Evolutionary conservation across 2,113 vertebrate genomes (phyloP), one percentile per base, ranked within the genome.

Genomic region (cat (Felis catus)): DNA sequence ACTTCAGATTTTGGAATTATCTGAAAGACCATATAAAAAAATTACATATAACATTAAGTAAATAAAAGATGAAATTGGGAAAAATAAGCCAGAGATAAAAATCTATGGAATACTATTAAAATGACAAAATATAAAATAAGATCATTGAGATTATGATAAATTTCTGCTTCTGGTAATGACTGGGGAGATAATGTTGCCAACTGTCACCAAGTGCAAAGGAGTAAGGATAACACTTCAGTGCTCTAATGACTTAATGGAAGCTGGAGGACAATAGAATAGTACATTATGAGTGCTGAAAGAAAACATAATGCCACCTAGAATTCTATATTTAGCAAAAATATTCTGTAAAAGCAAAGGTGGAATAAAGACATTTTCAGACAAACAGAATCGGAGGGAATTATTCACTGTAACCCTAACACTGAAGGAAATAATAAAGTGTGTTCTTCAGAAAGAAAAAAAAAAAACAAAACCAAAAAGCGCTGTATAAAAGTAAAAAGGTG

Each of bases 21-120:
- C 55, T 95, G 89, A 95, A 88, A 81, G 45, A 88, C 0, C 48
- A n/a, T 80, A 63, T 63, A 93, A 93, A 51, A 84, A 29, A 51
- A 48, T 41, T 73, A 73, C 48, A 4, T 70, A 10, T 63, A 65
- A 87, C 41, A 65, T 41, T 82, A 92, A 27, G 25, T n/a, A 91
- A 82, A 55, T 88, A 74, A 71, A 74, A 65, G 41, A 31, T 81
- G 36, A 80, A 87, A 27, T 61, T 83, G 33, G 27, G 25, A 91
- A 23, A 74, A 73, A 23, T 41, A 81, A 84, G 5, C 1, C 71
- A 79, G 25, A 51, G 86, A 58, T n/a, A 58, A 87, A 70, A 65
- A 51, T n/a, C 29, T 61, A 15, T 91, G 16, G 39, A 65, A 7
- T 86, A 51, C 51, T 91, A 7, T 78, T 29, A 61, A 89, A 74